These are phyloP conservation scores for Acanthurus lineatus DNA, from an alignment of 2,797 vertebrate species.

Conservation along the genomic window DNA sequence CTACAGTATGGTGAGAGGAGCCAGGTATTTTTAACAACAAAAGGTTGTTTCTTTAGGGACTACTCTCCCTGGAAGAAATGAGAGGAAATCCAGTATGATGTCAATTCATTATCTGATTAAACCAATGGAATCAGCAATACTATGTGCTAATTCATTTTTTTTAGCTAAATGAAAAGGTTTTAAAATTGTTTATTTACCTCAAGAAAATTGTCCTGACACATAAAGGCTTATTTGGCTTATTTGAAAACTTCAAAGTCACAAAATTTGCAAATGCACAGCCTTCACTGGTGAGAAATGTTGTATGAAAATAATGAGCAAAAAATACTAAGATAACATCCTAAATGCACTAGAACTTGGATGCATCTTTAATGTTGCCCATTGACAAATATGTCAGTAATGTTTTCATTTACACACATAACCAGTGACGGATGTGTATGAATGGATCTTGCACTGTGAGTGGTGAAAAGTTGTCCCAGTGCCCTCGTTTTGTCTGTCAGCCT, in stretches of 20 bases:
- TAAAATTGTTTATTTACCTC: neutral
- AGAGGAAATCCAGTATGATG: constrained; percentile 6
- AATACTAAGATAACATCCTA: neutral
- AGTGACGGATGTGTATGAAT: constrained; percentile 28
- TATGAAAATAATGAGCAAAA: neutral
- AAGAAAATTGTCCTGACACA: neutral
- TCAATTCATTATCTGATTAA: constrained; percentile 9
- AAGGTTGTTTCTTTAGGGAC: constrained; percentile 44
- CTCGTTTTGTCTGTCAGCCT: constrained; percentile 61
- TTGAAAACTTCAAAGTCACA: neutral
- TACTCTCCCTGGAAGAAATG: constrained; percentile 25
- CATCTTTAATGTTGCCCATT: constrained; percentile 5
- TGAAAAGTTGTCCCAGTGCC: constrained; percentile 46
- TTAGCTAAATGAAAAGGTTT: neutral
- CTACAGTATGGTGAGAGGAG: constrained; percentile 68
- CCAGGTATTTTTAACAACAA: constrained; percentile 63
- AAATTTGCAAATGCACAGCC: neutral
- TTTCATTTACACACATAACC: constrained; percentile 21
- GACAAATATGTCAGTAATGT: constrained; percentile 1
- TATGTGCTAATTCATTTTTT: neutral
- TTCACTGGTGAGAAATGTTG: neutral
- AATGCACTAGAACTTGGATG: neutral
- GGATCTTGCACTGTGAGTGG: constrained; percentile 46
- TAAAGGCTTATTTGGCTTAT: neutral
- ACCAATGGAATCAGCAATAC: constrained; percentile 6